Conservation (phyloP, 2,113 vertebrate genomes). For the Sorex fumeus region DNA sequence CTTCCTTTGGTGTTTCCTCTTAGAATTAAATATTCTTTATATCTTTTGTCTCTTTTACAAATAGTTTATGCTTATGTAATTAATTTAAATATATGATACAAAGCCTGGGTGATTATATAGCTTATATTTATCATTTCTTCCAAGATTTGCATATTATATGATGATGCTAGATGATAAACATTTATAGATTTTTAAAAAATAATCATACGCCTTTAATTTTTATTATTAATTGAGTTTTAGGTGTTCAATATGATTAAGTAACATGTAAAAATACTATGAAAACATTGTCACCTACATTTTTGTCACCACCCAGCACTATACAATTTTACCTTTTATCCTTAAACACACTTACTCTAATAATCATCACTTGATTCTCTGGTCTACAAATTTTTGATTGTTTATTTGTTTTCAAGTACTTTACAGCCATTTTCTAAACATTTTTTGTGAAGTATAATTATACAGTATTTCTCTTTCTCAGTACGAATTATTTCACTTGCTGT, state of each 20-base stretch:
- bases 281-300: background rate
- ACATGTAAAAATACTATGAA: background rate
- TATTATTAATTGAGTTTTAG: background rate
- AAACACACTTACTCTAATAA: background rate
- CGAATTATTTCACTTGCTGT: background rate
- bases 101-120: background rate
- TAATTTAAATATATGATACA: background rate
- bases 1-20: background rate
- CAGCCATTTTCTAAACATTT: no score
- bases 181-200: background rate
- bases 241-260: background rate
- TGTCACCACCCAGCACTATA: background rate
- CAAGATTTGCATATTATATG: background rate
- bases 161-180: background rate
- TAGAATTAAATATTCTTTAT: background rate
- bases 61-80: background rate
- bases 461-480: background rate
- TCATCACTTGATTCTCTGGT: background rate
- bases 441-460: background rate
- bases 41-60: background rate
- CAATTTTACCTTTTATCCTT: background rate
- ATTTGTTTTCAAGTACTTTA: background rate
- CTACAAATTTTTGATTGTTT: background rate
- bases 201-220: background rate
- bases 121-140: background rate